Evolutionary conservation across 2,888 invertebrate genomes (phyloP), one percentile per base, ranked within the genome.

Genomic region (Dicyrtomina minuta): DNA sequence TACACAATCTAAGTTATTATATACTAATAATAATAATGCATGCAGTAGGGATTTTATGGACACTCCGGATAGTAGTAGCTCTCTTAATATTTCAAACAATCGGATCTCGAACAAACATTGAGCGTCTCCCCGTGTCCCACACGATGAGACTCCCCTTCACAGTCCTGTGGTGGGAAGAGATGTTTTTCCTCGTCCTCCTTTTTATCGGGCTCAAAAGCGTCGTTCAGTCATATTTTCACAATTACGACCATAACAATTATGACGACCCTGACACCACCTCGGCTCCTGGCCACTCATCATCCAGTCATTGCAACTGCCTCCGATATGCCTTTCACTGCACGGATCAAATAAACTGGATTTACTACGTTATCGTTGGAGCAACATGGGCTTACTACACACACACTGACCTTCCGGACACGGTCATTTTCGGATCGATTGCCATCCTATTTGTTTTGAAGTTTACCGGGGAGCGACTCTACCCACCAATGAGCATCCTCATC

Each of bases 321-420:
- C 12, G 26, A 15, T 24, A 24, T 5, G 13, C 55, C 13, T 3
- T 17, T 5, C 24, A 55, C 55, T 55, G 20, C 12, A 26, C 55
- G 8, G 12, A 17, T 22, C 20, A 24, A 8, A 55, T 55, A 26
- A 55, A 55, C 26, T 55, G 55, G 55, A 3, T 55, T 5, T 55
- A 10, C 17, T 55, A 55, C 17, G 13, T 55, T 6, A 15, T 55
- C 13, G 4, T 26, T 6, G 6, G 4, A 8, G 4, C 15, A 26
- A 55, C 55, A 3, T 55, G 55, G 55, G 55, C 22, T 22, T 55
- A 55, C 26, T 55, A 55, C 55, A 12, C 24, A 13, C 22, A 55
- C 26, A 24, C 24, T 22, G 26, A 13, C 24, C 13, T 55, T 26
- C 55, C 55, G 24, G 55, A 55, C 22, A 5, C 55, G 8, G 17